A percentile compares a stretch with the other conserved stretches of the same genome.
These are phyloP conservation scores for Sceloporus undulatus DNA, from an alignment of 2,113 vertebrate species.

Conservation along the genomic window DNA sequence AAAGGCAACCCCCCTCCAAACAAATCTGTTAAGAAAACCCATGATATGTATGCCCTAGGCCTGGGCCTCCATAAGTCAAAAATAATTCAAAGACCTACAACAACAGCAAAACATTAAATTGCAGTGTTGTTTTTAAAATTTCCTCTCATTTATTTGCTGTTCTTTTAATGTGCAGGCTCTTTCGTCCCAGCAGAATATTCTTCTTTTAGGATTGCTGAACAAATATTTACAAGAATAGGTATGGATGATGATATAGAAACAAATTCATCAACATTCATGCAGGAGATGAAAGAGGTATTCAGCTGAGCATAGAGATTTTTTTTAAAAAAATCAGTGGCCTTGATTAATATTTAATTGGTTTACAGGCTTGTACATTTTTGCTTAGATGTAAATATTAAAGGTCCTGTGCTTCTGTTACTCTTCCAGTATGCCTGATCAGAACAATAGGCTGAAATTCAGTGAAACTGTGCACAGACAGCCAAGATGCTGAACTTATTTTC, in stretches of 20 bases:
- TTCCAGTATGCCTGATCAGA: neutral
- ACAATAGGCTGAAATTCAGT: neutral
- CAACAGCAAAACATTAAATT: neutral
- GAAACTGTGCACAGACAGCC: neutral
- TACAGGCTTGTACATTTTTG: neutral
- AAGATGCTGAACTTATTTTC: too few species aligned
- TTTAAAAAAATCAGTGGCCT: constrained; percentile 21
- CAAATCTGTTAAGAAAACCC: too few species aligned
- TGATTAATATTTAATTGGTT: constrained; percentile 8
- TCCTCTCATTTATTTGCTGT: neutral
- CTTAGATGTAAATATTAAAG: neutral
- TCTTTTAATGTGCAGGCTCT: constrained; percentile 83
- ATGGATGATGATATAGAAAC: constrained; percentile 98
- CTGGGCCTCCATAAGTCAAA: too few species aligned
- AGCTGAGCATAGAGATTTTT: constrained; percentile 37
- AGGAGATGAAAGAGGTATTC: constrained; percentile 92
- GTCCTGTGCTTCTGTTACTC: neutral
- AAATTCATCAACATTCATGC: constrained; percentile 96
- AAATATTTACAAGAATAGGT: constrained; percentile 97
- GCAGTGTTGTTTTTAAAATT: neutral
- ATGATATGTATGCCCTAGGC: too few species aligned
- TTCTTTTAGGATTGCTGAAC: constrained; percentile 90
- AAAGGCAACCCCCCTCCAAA: too few species aligned
- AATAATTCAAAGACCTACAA: too few species aligned
- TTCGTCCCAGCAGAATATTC: constrained; percentile 94